Evolutionary conservation across 2,888 invertebrate genomes (phyloP).

Genomic region (Xiphydria camelus): DNA sequence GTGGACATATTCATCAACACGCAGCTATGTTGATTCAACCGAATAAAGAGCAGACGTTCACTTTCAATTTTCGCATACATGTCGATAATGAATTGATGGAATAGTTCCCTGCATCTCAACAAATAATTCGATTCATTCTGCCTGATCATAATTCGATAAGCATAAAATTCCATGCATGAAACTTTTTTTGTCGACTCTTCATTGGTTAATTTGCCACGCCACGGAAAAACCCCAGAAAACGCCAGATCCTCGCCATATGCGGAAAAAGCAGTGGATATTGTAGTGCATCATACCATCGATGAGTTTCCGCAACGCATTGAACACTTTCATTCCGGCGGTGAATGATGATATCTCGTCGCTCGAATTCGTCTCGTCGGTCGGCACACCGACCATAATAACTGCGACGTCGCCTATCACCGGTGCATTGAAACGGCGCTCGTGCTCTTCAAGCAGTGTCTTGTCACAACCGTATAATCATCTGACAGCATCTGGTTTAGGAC

Average conservation of each 20-base stretch:
- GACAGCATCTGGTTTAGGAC: no score
- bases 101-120: conserved; percentile 31
- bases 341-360: no score
- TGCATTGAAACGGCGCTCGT: no score
- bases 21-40: conserved; percentile 40
- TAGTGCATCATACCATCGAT: conserved; percentile 33
- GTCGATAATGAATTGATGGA: conserved; percentile 47
- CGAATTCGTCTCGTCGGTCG: no score
- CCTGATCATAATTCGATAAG: conserved; percentile 31
- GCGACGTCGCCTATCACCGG: no score
- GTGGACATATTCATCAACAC: conserved; percentile 41
- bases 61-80: conserved; percentile 48
- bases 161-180: conserved; percentile 34
- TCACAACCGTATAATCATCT: no score
- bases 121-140: conserved; percentile 24
- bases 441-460: no score
- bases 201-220: conserved; percentile 15
- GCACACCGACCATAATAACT: no score
- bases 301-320: no score
- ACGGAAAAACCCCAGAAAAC: no score
- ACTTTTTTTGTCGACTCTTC: no score
- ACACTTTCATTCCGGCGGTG: no score
- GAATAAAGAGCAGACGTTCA: conserved; percentile 40
- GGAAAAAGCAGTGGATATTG: conserved; percentile 42
- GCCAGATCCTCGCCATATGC: conserved; percentile 26